phyloP scores from a whole-genome alignment of 2,888 invertebrate genomes.

The Lasioglossum calceatum region DNA sequence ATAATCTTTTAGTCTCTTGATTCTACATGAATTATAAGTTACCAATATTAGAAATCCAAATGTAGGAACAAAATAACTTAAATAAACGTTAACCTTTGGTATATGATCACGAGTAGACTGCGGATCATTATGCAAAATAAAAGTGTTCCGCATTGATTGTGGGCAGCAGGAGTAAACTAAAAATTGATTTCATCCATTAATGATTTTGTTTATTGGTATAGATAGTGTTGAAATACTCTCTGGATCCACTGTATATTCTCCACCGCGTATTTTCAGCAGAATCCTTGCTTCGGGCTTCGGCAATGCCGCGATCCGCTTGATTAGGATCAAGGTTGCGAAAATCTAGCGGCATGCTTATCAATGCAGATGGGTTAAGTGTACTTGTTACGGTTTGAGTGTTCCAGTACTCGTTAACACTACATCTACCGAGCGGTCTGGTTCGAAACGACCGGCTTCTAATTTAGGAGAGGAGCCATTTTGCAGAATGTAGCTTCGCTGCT shows the following conservation, averaged over 20 bases:
- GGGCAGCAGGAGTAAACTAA: too few species aligned
- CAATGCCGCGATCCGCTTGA: conserved; percentile 39
- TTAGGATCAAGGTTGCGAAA: conserved; percentile 66
- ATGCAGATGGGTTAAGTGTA: conserved; percentile 66
- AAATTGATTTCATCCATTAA: too few species aligned
- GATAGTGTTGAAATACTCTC: neutral
- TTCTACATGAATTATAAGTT: too few species aligned
- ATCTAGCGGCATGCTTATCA: conserved; percentile 58
- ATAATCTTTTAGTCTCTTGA: too few species aligned
- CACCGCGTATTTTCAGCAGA: conserved; percentile 20
- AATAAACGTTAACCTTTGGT: too few species aligned
- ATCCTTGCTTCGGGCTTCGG: conserved; percentile 25
- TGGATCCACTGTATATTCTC: neutral
- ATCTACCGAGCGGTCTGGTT: conserved; percentile 38
- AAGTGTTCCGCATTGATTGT: too few species aligned
- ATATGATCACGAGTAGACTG: too few species aligned
- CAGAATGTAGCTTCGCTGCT: neutral
- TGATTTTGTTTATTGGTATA: too few species aligned
- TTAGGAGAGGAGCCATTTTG: neutral
- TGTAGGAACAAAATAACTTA: too few species aligned
- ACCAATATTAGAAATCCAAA: too few species aligned
- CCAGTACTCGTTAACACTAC: conserved; percentile 50
- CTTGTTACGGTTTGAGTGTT: conserved; percentile 56
- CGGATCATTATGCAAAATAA: too few species aligned
- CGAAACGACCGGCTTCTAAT: conserved; percentile 22